Evolutionary conservation across 2,888 invertebrate genomes (phyloP).

Genomic region (Scaptomyza caliginosa): DNA sequence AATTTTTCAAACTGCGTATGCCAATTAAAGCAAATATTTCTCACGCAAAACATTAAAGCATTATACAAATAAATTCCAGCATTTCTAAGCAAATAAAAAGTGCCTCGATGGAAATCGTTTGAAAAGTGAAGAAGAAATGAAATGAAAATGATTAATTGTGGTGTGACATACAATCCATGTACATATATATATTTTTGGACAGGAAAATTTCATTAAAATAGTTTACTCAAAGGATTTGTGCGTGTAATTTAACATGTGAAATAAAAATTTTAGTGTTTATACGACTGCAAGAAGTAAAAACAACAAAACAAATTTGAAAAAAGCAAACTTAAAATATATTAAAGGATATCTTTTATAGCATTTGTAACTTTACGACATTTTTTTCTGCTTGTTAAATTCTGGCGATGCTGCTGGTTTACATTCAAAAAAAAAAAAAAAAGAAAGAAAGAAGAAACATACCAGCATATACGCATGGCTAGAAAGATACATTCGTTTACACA

Average conservation of each 20-base stretch:
- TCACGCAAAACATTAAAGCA: constrained; percentile 7
- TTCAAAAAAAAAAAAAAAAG: too few relatives aligned
- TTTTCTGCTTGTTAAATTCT: constrained; percentile 23
- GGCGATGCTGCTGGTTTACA: constrained; percentile 31
- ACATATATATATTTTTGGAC: constrained; percentile 13
- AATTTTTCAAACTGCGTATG: constrained; percentile 68
- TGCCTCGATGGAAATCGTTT: constrained; percentile 33
- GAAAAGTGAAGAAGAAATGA: constrained; percentile 29
- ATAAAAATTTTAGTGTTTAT: neutral
- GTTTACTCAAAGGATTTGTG: neutral
- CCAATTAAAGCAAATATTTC: constrained; percentile 49
- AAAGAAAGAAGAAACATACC: constrained; percentile 8
- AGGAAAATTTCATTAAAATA: constrained; percentile 56
- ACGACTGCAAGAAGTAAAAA: neutral
- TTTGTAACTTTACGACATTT: neutral
- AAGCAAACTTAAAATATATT: too few relatives aligned
- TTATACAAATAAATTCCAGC: neutral
- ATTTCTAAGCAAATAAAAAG: constrained; percentile 7
- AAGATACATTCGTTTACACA: constrained; percentile 44
- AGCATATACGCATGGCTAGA: constrained; percentile 44
- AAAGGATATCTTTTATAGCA: neutral
- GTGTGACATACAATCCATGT: constrained; percentile 42
- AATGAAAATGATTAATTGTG: constrained; percentile 47
- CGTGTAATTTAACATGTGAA: constrained; percentile 33
- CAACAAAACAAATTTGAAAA: too few relatives aligned